phyloP scores from a whole-genome alignment of 2,888 invertebrate genomes.

The Drosophila acutilabella region DNA sequence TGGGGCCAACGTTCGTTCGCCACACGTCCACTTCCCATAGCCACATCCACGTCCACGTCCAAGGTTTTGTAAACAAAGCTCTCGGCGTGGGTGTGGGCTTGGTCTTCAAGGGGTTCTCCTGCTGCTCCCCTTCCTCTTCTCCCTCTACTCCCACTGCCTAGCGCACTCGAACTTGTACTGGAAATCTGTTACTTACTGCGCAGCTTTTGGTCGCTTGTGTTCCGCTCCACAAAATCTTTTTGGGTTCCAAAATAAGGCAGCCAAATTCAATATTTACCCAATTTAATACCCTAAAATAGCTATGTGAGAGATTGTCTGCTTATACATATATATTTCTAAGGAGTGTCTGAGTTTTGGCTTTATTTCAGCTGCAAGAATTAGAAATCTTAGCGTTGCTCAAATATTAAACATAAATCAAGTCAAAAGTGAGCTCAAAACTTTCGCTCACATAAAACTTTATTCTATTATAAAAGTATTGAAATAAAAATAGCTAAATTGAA shows the following conservation, averaged over 20 bases:
- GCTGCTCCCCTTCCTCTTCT: not conserved
- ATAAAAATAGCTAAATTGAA: not conserved
- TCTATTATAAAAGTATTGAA: not conserved
- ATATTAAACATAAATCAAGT: not conserved
- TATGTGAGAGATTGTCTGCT: not conserved
- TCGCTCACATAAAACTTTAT: not conserved
- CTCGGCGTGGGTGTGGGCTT: constrained; percentile 70
- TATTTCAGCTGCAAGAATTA: no score
- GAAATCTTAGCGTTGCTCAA: not conserved
- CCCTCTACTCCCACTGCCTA: not conserved
- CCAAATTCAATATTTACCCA: constrained; percentile 31
- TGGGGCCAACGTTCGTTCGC: constrained; percentile 73
- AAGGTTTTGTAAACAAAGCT: constrained; percentile 75
- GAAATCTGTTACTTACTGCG: constrained; percentile 21
- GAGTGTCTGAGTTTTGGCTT: not conserved
- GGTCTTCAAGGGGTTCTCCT: constrained; percentile 37
- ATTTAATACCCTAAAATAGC: constrained; percentile 13
- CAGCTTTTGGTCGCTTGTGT: constrained; percentile 45
- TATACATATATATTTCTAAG: not conserved
- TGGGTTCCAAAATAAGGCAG: constrained; percentile 34
- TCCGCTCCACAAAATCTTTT: constrained; percentile 69
- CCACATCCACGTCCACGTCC: constrained; percentile 52
- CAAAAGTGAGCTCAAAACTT: not conserved
- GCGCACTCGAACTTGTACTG: constrained; percentile 2
- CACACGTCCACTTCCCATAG: constrained; percentile 65